Evolutionary conservation across 2,113 vertebrate genomes (phyloP).

Genomic region (Rhagologus leucostigma): DNA sequence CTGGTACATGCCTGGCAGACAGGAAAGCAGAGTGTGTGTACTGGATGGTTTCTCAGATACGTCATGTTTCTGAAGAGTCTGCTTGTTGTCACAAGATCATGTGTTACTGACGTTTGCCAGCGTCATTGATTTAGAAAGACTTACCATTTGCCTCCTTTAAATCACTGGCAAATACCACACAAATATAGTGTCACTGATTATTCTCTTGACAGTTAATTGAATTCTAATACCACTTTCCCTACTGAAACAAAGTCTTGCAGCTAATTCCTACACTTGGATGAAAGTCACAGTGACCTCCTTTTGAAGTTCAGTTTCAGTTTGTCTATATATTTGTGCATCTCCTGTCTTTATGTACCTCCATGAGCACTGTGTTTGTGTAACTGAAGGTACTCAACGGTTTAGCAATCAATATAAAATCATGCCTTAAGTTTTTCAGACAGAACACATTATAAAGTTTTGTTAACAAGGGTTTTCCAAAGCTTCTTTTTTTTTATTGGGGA

Average conservation of each 20-base stretch:
- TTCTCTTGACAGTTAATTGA: not conserved
- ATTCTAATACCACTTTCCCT: not conserved
- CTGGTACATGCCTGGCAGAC: not conserved
- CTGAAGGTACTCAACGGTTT: not conserved
- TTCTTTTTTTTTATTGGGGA: not conserved
- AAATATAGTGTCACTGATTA: not conserved
- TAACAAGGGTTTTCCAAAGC: not conserved
- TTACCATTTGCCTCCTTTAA: not conserved
- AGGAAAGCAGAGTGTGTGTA: not conserved
- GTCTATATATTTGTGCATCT: not conserved
- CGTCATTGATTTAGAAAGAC: not conserved
- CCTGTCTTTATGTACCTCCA: not conserved
- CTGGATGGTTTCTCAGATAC: not conserved
- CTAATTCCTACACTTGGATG: not conserved
- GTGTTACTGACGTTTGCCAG: not conserved
- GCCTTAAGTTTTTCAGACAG: not conserved
- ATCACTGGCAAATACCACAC: not conserved
- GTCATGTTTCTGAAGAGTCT: not conserved
- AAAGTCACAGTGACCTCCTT: not conserved
- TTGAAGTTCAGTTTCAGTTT: not conserved
- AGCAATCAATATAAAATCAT: not conserved
- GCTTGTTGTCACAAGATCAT: not conserved
- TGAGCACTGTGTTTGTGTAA: not conserved
- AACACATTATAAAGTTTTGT: not conserved
- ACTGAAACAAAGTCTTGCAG: not conserved